Evolutionary conservation across 2,113 vertebrate genomes (phyloP), one percentile per base, ranked within the genome.

Genomic region (Marmota flaviventris): DNA sequence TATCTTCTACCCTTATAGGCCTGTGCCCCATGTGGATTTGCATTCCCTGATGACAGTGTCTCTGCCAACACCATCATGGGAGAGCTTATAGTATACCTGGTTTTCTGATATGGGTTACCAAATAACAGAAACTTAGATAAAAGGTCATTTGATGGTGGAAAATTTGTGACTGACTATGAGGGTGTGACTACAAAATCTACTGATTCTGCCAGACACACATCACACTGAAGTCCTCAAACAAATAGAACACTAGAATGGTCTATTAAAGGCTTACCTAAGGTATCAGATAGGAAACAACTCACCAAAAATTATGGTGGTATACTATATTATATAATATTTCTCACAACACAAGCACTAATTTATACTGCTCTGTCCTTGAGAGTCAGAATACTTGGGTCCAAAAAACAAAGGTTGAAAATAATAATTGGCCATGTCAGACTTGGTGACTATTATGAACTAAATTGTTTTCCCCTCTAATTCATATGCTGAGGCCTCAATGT

Each of bases 381-480:
- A 85, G 27, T 18, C 73, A 82, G 22, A 67, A 70, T 61, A 42
- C 7, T 72, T 86, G 12, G 32, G 5, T 73, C 20, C 29, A 67
- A 61, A 82, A 13, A 29, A 18, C 3, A 39, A n/a, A 76, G 34
- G 11, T 25, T 91, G 18, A 91, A 72, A 39, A 37, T n/a, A 83
- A 84, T 45, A 78, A 67, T 89, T 11, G 12, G n/a, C 79, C 27
- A 58, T 51, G 48, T 45, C 42, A 81, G 17, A 69, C 1, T 70
- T 3, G 16, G 20, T 69, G 65, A 61, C 8, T 53, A 2, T 34
- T 84, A 61, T 20, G 7, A 2, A 3, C 1, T 96, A 34, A 92
- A 45, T 11, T 20, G 5, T 70, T 69, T 22, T 34, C 0, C 13
- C 8, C 1, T 0, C 11, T 22, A 17, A 39, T 51, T 75, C 22